Conservation (phyloP, 2,113 vertebrate genomes). For the Ramphastos sulfuratus region DNA sequence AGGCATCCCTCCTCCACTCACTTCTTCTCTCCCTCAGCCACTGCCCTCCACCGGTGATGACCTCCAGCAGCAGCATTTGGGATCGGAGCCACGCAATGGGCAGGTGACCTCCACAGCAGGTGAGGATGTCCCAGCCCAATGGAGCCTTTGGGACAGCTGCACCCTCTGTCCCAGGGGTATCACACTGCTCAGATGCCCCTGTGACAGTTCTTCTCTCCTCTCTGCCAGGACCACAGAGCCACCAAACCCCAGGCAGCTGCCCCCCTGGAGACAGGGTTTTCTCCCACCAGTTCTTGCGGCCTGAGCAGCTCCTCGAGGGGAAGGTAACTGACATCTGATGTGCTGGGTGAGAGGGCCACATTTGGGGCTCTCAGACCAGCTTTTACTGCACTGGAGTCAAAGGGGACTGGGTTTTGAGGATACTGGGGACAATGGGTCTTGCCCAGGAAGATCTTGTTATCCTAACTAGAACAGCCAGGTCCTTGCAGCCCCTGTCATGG, state of each 20-base stretch:
- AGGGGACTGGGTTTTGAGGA: not conserved
- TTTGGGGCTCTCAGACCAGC: not conserved
- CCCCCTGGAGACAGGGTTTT: conserved; percentile 79
- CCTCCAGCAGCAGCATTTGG: conserved; percentile 66
- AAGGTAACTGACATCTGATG: conserved; percentile 76
- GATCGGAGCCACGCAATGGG: conserved; percentile 61
- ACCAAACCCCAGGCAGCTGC: conserved; percentile 72
- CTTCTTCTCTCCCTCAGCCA: conserved; percentile 66
- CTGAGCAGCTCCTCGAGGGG: conserved; percentile 89
- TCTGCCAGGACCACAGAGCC: conserved; percentile 62
- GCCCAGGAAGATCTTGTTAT: not conserved
- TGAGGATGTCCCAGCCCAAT: conserved; percentile 6
- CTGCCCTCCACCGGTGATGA: conserved; percentile 79
- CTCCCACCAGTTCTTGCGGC: conserved; percentile 84
- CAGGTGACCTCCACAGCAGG: conserved; percentile 74
- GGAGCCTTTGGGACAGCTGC: not conserved
- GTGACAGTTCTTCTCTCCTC: not conserved
- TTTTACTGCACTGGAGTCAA: not conserved
- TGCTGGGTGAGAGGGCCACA: not conserved
- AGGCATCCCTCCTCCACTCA: not conserved
- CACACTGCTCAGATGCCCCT: fast-evolving
- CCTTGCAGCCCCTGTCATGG: not conserved
- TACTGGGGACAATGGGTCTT: not conserved
- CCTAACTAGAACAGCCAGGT: not conserved
- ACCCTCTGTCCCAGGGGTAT: not conserved